Evolutionary conservation across 2,888 invertebrate species (phyloP).

Genomic region (Heliconius ismenius): DNA sequence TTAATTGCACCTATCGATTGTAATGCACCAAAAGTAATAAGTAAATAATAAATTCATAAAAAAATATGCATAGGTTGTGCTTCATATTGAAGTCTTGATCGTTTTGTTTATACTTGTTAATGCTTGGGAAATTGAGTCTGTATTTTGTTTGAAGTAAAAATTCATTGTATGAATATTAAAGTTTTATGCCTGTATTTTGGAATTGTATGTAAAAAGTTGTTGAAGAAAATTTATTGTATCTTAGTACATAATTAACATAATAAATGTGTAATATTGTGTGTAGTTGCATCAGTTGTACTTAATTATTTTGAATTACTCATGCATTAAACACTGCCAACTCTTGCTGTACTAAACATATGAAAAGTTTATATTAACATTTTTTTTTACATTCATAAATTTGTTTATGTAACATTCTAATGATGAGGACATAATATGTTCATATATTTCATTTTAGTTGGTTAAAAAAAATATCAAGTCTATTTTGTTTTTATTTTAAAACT

Average conservation of each 20-base stretch:
- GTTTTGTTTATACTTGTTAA: neutral
- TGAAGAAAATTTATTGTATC: neutral
- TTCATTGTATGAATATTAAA: neutral
- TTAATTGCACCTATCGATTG: neutral
- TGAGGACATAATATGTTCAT: neutral
- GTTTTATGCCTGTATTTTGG: conserved; percentile 6
- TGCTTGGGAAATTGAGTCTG: neutral
- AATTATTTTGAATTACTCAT: conserved; percentile 13
- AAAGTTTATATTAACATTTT: neutral
- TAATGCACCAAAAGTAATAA: neutral
- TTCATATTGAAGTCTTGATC: conserved; percentile 23
- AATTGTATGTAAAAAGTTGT: neutral
- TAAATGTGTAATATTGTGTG: conserved; percentile 6
- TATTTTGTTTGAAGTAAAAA: neutral
- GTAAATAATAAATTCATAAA: neutral
- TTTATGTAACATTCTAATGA: neutral
- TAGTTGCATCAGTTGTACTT: conserved; percentile 17
- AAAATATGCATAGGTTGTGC: conserved; percentile 5
- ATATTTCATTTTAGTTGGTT: neutral
- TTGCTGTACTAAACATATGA: neutral
- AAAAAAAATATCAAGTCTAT: neutral
- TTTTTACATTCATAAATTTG: neutral
- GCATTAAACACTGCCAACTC: conserved; percentile 31
- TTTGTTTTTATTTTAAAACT: too few relatives aligned
- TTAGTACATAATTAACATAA: conserved; percentile 9